These are phyloP conservation scores for Apodemia zela DNA, from an alignment of 2,888 invertebrate species.

Conservation along the genomic window DNA sequence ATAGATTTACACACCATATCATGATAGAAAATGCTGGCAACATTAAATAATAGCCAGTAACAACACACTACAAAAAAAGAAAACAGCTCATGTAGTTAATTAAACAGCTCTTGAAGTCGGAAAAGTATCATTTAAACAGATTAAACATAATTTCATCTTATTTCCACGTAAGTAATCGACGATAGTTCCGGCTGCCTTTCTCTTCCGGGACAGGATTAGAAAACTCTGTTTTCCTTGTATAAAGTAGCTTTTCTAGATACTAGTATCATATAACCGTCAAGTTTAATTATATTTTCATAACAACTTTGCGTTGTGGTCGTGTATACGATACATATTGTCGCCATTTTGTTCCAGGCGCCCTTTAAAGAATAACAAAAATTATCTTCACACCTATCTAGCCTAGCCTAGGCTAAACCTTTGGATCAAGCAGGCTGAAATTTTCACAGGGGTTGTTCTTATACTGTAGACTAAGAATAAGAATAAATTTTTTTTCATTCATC, in stretches of 20 bases:
- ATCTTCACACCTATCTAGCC: too few species aligned
- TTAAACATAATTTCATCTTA: slow-evolving; percentile 24
- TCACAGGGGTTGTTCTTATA: too few species aligned
- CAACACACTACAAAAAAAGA: too few species aligned
- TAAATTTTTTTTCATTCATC: too few species aligned
- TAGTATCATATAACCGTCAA: not conserved
- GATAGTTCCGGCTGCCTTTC: slow-evolving; percentile 42
- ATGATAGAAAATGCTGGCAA: too few species aligned
- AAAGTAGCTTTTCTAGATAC: slow-evolving; percentile 34
- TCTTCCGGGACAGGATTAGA: slow-evolving; percentile 46
- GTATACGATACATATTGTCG: not conserved
- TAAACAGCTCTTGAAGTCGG: not conserved
- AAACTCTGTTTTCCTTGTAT: slow-evolving; percentile 41
- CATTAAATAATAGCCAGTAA: too few species aligned
- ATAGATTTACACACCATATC: too few species aligned
- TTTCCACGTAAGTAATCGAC: slow-evolving; percentile 29
- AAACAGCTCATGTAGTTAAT: not conserved
- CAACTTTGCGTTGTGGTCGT: not conserved
- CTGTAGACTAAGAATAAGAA: too few species aligned
- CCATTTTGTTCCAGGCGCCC: too few species aligned
- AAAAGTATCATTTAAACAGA: slow-evolving; percentile 21
- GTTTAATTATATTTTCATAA: slow-evolving; percentile 12
- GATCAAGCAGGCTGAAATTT: too few species aligned
- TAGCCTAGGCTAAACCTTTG: too few species aligned
- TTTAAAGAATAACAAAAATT: too few species aligned